Evolutionary conservation across 2,797 vertebrate species (phyloP), one percentile per base, ranked within the genome.

Genomic region (Percopsis omiscomaycus): DNA sequence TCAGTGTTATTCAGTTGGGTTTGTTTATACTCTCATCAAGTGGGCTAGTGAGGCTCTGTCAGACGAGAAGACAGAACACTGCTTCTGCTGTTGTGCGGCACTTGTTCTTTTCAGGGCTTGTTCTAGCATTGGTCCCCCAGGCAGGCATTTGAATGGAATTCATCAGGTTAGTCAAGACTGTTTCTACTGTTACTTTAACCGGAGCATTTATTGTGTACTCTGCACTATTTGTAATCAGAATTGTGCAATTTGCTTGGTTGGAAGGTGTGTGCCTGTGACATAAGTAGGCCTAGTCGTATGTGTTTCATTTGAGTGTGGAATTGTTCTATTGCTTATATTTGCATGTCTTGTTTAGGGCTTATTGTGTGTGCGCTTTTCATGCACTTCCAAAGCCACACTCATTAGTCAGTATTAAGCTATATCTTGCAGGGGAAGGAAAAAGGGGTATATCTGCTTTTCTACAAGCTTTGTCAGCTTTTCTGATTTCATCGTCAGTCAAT

Each of bases 401-500:
- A 47, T 71, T 68, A 68, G 59, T 54, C 45, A 61, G 60, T 55
- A 58, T 75, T 56, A 22, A 1, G 22, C 22, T 22, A 46, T 57
- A 59, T 75, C 59, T 61, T 51, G 59, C 69, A 74, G 56, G 15
- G 64, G 42, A 51, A 5, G 59, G 12, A 4, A 73, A 28, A 37
- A 65, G 56, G 50, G 56, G 58, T 63, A 66, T 81, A 79, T 88
- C 30, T 60, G 59, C 28, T 78, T 72, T 73, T 51, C 68, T 44
- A 75, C 72, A 16, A 60, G 76, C 32, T n/a, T 78, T 79, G 77
- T 66, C 44, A 37, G 62, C 56, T 55, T 45, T 72, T 85, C 80
- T 63, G 73, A 32, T 84, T 83, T 69, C 72, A 59, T 81, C 78
- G 86, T 88, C 87, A 88, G 79, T 89, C 86, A 85, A 85, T 69